Evolutionary conservation across 1,140 invertebrate genomes (phyloP).

Genomic region (Gyrodactylus bullatarudis): DNA sequence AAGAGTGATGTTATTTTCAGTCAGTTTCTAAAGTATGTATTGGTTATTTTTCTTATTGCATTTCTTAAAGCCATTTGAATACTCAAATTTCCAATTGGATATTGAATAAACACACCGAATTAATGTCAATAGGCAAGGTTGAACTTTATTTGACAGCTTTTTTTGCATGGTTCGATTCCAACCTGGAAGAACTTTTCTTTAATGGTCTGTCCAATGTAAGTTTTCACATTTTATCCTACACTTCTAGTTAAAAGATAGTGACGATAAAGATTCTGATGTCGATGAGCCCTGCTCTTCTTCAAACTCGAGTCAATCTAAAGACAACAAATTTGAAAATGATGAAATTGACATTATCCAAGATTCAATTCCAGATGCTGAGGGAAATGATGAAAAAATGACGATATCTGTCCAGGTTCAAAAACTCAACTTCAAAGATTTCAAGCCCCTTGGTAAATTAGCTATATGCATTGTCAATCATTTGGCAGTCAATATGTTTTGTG

Average conservation of each 20-base stretch:
- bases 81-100: background rate
- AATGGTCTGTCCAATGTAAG: constrained; percentile 15
- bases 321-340: background rate
- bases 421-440: background rate
- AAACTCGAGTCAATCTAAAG: too few relatives aligned
- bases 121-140: background rate
- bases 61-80: background rate
- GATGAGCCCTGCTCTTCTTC: too few relatives aligned
- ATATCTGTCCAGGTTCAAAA: background rate
- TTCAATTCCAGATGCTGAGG: too few relatives aligned
- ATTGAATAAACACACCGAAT: background rate
- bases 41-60: background rate
- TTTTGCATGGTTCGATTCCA: constrained; percentile 16
- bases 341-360: too few relatives aligned
- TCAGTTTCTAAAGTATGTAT: background rate
- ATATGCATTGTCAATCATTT: background rate
- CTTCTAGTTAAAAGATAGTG: background rate
- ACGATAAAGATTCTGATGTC: background rate
- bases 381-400: background rate
- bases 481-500: background rate
- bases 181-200: constrained; percentile 14
- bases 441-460: background rate
- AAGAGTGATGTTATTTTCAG: background rate
- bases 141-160: constrained; percentile 10
- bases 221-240: background rate